Base-by-base conservation (phyloP, 2,888 invertebrate species). In the Melieria picta region DNA sequence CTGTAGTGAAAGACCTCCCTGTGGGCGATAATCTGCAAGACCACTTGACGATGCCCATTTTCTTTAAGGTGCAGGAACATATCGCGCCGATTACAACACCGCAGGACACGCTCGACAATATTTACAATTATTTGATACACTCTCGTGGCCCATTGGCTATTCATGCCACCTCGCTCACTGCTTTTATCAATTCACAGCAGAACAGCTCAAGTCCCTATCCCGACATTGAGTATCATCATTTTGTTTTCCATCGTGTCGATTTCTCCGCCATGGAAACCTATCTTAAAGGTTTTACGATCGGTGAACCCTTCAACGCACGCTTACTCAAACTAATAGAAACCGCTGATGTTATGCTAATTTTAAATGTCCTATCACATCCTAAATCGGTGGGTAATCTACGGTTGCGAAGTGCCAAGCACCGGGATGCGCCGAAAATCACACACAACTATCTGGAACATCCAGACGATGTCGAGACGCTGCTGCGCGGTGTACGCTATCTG, bases 21-120 rank as follows among this genome's bases (percentile, higher is more conserved):
- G 92, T 94, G 0, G 94, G 94, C 0, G 88, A 91, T 76, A 93
- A 95, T 81, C 87, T 95, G 1, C 94, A 94, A 84, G 95, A 95
- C 81, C 95, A 95, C 83, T 90, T 93, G 42, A 90, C 91, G 0
- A 88, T 91, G 3, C 80, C 82, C 4, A 5, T 86, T 0, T 79
- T 83, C 30, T 57, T 85, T 11, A 77, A 82, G 42, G 84, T 90
- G 76, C 89, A 89, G 2, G 76, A 76, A 13, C 72, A 76, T 47
- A 74, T 30, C 4, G 75, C 79, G 0, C 43, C 68, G 42, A 30
- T 75, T 0, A 43, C 74, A 0, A 74, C 79, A 80, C 42, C 86
- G 81, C 76, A 83, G 84, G 76, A 80, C 0, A 43, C 75, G 0
- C 65, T 85, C 3, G 82, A 85, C 57, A 75, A 68, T 7, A 74